Evolutionary conservation across 2,888 invertebrate genomes (phyloP).

Genomic region (Agrochola circellaris): DNA sequence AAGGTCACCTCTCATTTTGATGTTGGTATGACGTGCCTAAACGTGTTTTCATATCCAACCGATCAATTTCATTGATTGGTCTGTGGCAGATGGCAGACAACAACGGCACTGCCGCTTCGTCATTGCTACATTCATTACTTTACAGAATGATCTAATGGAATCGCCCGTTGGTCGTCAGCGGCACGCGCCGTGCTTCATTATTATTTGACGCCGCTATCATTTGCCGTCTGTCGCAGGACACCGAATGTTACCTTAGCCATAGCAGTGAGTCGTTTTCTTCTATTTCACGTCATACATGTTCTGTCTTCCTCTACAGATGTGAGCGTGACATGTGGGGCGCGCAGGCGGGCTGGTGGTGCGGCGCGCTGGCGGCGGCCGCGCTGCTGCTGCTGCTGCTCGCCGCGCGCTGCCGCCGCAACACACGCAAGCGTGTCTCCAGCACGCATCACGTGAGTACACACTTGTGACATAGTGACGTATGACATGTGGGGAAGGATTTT

Average conservation of each 20-base stretch:
- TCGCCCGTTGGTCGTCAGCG: not conserved
- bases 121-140: not conserved
- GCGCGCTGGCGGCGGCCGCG: slow-evolving; percentile 85
- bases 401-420: slow-evolving; percentile 79
- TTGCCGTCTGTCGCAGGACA: not conserved
- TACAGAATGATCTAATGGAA: not conserved
- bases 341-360: slow-evolving; percentile 85
- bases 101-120: not conserved
- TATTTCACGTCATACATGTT: not conserved
- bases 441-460: slow-evolving; percentile 54
- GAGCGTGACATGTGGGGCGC: slow-evolving; percentile 86
- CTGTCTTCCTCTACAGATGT: slow-evolving; percentile 77
- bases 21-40: not conserved
- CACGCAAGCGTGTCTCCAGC: slow-evolving; percentile 68
- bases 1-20: no score
- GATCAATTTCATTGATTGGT: not conserved
- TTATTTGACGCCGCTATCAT: not conserved
- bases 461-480: not conserved
- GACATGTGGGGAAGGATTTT: not conserved
- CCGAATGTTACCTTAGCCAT: not conserved
- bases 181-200: not conserved
- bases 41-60: not conserved
- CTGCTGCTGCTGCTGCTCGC: slow-evolving; percentile 82
- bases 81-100: not conserved
- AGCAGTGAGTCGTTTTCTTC: not conserved